A percentile compares a stretch with the other conserved stretches of the same genome.
phyloP scores from a whole-genome alignment of 1,140 invertebrate species.

The Magallana angulata region DNA sequence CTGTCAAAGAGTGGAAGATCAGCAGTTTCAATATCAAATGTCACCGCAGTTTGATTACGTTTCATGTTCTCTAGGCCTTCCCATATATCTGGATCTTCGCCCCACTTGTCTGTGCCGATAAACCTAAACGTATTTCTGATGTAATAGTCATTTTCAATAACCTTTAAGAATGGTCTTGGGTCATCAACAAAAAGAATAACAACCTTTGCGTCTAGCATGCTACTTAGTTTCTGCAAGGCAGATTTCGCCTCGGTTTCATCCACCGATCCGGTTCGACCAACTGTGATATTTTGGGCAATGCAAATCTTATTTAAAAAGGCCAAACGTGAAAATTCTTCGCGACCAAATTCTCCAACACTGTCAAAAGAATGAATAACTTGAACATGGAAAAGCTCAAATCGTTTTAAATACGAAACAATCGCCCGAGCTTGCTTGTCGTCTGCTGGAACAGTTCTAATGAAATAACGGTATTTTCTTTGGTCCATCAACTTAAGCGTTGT shows the following conservation, averaged over 20 bases:
- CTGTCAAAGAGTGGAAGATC: slow-evolving; percentile 78
- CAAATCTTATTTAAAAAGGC: slow-evolving; percentile 74
- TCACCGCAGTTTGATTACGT: slow-evolving; percentile 68
- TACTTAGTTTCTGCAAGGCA: slow-evolving; percentile 64
- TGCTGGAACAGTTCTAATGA: slow-evolving; percentile 89
- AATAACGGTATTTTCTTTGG: slow-evolving; percentile 84
- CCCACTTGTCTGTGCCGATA: slow-evolving; percentile 90
- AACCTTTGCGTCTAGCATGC: slow-evolving; percentile 83
- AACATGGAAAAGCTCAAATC: slow-evolving; percentile 71
- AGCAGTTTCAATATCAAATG: slow-evolving; percentile 79
- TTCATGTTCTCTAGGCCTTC: slow-evolving; percentile 83
- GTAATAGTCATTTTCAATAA: slow-evolving; percentile 78
- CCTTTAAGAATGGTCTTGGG: slow-evolving; percentile 84
- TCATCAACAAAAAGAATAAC: slow-evolving; percentile 88
- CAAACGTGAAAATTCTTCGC: slow-evolving; percentile 70
- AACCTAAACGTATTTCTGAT: slow-evolving; percentile 82
- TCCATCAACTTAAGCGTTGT: slow-evolving; percentile 82
- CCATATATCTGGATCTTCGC: slow-evolving; percentile 86
- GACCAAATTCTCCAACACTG: slow-evolving; percentile 65
- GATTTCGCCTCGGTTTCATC: slow-evolving; percentile 61
- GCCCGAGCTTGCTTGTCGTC: slow-evolving; percentile 90
- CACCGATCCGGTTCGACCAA: slow-evolving; percentile 67
- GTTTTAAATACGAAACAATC: slow-evolving; percentile 81
- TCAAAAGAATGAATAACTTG: slow-evolving; percentile 73
- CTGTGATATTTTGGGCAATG: slow-evolving; percentile 68